Percentiles rank a stretch among this genome's conserved stretches.
phyloP scores from a whole-genome alignment of 2,797 vertebrate species.

The Mormyrus proboscirostris region DNA sequence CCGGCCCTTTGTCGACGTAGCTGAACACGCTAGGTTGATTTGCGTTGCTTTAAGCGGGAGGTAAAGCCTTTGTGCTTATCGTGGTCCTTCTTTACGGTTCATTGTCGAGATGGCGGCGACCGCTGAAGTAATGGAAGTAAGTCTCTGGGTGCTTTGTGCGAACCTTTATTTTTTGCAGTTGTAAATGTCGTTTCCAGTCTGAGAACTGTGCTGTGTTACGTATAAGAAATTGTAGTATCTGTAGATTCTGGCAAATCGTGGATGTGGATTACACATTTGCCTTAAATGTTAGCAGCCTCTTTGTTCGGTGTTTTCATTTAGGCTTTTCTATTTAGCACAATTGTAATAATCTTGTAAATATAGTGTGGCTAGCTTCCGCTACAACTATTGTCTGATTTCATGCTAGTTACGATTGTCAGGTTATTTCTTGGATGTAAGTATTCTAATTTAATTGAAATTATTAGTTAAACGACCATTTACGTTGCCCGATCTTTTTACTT shows the following conservation, averaged over 20 bases:
- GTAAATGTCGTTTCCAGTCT: not conserved
- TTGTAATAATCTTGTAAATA: not conserved
- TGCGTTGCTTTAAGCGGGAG: not conserved
- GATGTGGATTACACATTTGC: not conserved
- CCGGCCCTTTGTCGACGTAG: not conserved
- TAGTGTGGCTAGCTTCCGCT: not conserved
- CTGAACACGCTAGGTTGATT: not conserved
- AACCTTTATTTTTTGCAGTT: not conserved
- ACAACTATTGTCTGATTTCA: not conserved
- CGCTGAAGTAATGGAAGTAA: conserved; percentile 71
- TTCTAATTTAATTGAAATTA: not conserved
- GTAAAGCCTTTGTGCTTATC: not conserved
- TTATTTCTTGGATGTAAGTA: not conserved
- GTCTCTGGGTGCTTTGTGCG: not conserved
- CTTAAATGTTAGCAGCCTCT: not conserved
- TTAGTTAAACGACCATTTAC: not conserved
- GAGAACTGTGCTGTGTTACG: not conserved
- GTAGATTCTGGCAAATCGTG: not conserved
- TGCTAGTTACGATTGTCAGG: not conserved
- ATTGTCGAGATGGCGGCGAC: conserved; percentile 73
- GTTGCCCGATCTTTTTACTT: not conserved
- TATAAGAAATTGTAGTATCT: not conserved
- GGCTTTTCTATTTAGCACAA: not conserved
- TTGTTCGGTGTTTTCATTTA: not conserved
- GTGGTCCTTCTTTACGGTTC: not conserved